Percentiles rank a stretch among this genome's conserved stretches.
Evolutionary conservation across 2,113 vertebrate genomes (phyloP).

Genomic region (Salminus brasiliensis): DNA sequence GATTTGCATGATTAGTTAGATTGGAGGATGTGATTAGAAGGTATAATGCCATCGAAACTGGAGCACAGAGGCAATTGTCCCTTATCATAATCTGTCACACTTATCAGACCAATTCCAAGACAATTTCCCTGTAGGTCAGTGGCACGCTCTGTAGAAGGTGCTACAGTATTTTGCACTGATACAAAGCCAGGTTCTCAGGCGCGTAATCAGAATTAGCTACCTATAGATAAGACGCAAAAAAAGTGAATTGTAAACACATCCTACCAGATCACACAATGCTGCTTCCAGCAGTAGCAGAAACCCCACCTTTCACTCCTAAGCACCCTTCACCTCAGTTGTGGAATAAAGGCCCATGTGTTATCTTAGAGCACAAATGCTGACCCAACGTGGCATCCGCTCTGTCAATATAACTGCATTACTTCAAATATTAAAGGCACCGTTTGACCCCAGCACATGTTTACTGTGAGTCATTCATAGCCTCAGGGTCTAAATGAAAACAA

Average conservation of each 20-base stretch:
- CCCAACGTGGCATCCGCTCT: neutral
- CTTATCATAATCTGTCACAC: constrained; percentile 25
- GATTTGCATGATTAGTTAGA: constrained; percentile 33
- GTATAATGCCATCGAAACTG: constrained; percentile 26
- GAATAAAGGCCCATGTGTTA: neutral
- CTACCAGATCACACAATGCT: neutral
- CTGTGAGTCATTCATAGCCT: neutral
- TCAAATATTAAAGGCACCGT: constrained; percentile 24
- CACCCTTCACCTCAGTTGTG: neutral
- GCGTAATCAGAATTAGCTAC: neutral
- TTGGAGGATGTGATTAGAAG: constrained; percentile 8
- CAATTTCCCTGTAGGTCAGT: constrained; percentile 12
- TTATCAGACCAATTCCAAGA: constrained; percentile 24
- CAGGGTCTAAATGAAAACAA: constrained; percentile 19
- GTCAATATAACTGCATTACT: neutral
- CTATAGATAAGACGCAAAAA: neutral
- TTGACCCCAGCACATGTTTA: neutral
- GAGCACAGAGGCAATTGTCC: constrained; percentile 21
- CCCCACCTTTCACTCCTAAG: too few species aligned
- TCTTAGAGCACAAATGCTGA: constrained; percentile 15
- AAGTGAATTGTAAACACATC: neutral
- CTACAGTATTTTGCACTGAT: neutral
- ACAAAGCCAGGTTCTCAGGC: neutral
- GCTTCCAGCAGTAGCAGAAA: neutral
- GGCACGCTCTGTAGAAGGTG: neutral